These are phyloP conservation scores for Paraescarpia echinospica DNA, from an alignment of 1,140 invertebrate species.

Conservation along the genomic window DNA sequence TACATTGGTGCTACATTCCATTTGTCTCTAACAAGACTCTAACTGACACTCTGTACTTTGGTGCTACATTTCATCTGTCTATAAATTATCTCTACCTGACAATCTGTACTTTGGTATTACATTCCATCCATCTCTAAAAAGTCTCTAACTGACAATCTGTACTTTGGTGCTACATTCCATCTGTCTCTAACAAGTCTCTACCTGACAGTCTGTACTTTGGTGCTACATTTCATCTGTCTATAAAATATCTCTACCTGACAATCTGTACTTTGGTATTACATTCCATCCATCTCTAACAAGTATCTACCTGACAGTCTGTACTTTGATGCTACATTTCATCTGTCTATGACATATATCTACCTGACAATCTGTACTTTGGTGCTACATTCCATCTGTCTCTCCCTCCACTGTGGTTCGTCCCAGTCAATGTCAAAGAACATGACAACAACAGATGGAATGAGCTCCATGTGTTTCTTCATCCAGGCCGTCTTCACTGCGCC, in stretches of 20 bases:
- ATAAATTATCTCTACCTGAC: conserved; percentile 64
- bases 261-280: conserved; percentile 87
- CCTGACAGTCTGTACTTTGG: conserved; percentile 84
- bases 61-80: conserved; percentile 90
- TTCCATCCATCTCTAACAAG: conserved; percentile 75
- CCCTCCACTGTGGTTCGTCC: conserved; percentile 91
- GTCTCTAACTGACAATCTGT: conserved; percentile 74
- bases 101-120: conserved; percentile 85
- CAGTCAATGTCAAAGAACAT: conserved; percentile 97
- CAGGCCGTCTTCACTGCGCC: conserved; percentile 94
- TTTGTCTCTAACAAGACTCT: conserved; percentile 66
- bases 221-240: conserved; percentile 88
- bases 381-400: conserved; percentile 90
- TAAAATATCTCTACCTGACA: conserved; percentile 65
- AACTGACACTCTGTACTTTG: conserved; percentile 84
- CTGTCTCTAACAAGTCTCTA: conserved; percentile 69
- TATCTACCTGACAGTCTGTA: conserved; percentile 79
- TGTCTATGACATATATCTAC: conserved; percentile 68
- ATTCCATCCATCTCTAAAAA: conserved; percentile 83
- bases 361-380: conserved; percentile 84
- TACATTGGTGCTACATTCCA: conserved; percentile 87
- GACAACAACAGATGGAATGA: conserved; percentile 89
- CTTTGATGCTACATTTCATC: conserved; percentile 84
- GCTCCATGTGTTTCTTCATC: conserved; percentile 90
- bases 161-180: conserved; percentile 87